A percentile compares a stretch with the other conserved stretches of the same genome.
These are phyloP conservation scores for Drosophila pachea DNA, from an alignment of 1,140 invertebrate genomes.

Conservation along the genomic window DNA sequence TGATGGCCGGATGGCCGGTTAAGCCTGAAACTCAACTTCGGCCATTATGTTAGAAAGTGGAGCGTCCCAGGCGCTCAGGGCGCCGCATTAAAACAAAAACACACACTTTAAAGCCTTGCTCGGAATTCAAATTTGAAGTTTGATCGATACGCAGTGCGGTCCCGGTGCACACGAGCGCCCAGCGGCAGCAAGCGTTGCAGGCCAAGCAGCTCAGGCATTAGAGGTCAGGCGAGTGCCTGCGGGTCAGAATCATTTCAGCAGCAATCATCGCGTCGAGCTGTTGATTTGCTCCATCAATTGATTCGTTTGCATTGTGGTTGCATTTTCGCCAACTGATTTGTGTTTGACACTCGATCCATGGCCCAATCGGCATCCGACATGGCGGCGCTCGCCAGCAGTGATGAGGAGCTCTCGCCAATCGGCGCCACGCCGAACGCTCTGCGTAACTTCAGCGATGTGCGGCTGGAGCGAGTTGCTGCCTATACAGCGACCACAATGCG, in stretches of 20 bases:
- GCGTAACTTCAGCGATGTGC: constrained; percentile 63
- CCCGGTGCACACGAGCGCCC: constrained; percentile 27
- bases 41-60: constrained; percentile 42
- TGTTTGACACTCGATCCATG: background rate
- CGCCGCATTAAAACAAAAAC: constrained; percentile 35
- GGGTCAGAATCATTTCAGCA: constrained; percentile 62
- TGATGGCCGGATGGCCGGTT: background rate
- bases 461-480: constrained; percentile 65
- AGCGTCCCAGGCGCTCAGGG: constrained; percentile 15
- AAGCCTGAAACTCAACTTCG: constrained; percentile 52
- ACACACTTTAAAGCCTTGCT: constrained; percentile 71
- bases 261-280: constrained; percentile 55
- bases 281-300: constrained; percentile 56
- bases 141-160: constrained; percentile 71
- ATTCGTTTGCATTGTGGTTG: constrained; percentile 42
- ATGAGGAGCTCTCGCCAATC: constrained; percentile 50
- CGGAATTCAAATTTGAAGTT: constrained; percentile 75
- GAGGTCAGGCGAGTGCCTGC: constrained; percentile 53
- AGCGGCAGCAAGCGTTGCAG: constrained; percentile 35
- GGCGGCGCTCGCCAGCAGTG: constrained; percentile 55
- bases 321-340: constrained; percentile 15
- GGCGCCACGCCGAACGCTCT: constrained; percentile 27
- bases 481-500: constrained; percentile 82
- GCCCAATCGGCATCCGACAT: constrained; percentile 41
- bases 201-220: constrained; percentile 47